phyloP scores from a whole-genome alignment of 2,888 invertebrate genomes.

The Notodonta dromedarius region DNA sequence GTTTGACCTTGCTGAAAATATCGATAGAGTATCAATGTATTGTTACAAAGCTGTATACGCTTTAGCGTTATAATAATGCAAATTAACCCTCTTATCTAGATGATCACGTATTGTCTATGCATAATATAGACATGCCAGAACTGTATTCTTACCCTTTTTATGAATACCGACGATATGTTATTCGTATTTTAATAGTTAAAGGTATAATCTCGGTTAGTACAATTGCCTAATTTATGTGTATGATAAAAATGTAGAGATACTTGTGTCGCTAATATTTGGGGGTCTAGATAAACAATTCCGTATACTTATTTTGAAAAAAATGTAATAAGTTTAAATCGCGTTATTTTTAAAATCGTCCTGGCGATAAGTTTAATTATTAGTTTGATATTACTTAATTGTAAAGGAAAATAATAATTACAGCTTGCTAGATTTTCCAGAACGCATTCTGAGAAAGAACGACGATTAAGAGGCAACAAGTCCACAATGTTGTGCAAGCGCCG shows the following conservation, averaged over 20 bases:
- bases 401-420: constrained; percentile 7
- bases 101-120: constrained; percentile 38
- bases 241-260: neutral
- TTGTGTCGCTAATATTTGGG: neutral
- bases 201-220: too few species aligned
- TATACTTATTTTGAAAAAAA: neutral
- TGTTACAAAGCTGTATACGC: constrained; percentile 28
- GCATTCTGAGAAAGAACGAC: constrained; percentile 10
- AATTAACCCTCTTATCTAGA: constrained; percentile 42
- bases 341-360: neutral
- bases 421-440: constrained; percentile 12
- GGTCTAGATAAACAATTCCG: neutral
- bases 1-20: constrained; percentile 42
- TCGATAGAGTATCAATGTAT: constrained; percentile 31
- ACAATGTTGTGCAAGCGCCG: constrained; percentile 4
- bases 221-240: neutral
- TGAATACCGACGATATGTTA: neutral
- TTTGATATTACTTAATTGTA: neutral
- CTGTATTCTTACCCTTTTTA: constrained; percentile 4
- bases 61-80: constrained; percentile 35
- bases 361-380: neutral
- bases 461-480: constrained; percentile 6
- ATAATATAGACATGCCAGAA: constrained; percentile 20
- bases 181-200: neutral
- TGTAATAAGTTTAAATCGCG: neutral